Evolutionary conservation across 1,140 invertebrate species (phyloP).

Genomic region (Leguminivora glycinivorella): DNA sequence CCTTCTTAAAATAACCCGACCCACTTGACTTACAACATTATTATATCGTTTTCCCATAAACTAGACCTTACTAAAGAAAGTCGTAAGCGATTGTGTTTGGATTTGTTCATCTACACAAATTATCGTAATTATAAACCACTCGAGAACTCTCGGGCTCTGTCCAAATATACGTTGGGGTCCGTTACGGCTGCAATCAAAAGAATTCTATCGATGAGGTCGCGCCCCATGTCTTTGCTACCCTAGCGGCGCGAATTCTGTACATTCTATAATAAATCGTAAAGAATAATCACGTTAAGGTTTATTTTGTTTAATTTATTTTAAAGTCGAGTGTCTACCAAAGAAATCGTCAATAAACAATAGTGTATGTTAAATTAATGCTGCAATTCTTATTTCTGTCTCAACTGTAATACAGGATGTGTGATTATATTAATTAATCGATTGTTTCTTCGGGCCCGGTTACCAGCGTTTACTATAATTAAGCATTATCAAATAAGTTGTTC

Average conservation of each 20-base stretch:
- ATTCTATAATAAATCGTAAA: slow-evolving; percentile 38
- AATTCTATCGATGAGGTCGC: slow-evolving; percentile 67
- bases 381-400: slow-evolving; percentile 50
- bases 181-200: slow-evolving; percentile 72
- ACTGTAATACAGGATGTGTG: slow-evolving; percentile 47
- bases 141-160: slow-evolving; percentile 74
- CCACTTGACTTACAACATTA: slow-evolving; percentile 6
- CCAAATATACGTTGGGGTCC: slow-evolving; percentile 78
- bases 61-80: slow-evolving; percentile 21
- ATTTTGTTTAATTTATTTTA: slow-evolving; percentile 32
- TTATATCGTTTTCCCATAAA: slow-evolving; percentile 21
- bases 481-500: background rate
- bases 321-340: slow-evolving; percentile 73
- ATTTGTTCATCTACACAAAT: slow-evolving; percentile 74
- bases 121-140: slow-evolving; percentile 78
- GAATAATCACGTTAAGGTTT: background rate
- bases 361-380: slow-evolving; percentile 72
- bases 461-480: background rate
- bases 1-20: background rate
- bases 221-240: slow-evolving; percentile 74
- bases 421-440: slow-evolving; percentile 30
- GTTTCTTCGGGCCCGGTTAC: background rate
- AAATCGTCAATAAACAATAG: slow-evolving; percentile 77
- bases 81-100: slow-evolving; percentile 34
- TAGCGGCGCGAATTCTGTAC: slow-evolving; percentile 44